Conservation (phyloP, 64 coral and sea anemone species). For the Orbicella faveolata region DNA sequence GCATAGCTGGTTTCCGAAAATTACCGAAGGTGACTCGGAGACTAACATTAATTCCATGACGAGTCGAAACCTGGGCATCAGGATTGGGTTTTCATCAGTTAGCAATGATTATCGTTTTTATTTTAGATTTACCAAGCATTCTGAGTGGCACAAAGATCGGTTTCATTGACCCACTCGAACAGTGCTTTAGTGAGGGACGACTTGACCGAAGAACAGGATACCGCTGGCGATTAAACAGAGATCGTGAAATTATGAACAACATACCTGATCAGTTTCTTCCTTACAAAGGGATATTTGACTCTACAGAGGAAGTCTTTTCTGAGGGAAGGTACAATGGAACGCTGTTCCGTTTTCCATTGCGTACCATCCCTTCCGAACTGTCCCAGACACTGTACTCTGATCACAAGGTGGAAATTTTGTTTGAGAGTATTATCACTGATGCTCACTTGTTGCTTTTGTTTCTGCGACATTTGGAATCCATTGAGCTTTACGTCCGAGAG, state of each 20-base stretch:
- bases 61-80: no score
- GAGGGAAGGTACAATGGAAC: constrained; percentile 56
- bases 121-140: constrained; percentile 70
- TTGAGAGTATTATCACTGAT: constrained; percentile 71
- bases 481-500: constrained; percentile 60
- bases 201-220: no score
- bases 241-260: neutral
- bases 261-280: constrained; percentile 71
- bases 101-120: no score
- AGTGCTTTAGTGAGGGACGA: constrained; percentile 28
- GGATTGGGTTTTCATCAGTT: no score
- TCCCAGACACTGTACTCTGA: neutral
- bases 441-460: constrained; percentile 74
- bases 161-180: constrained; percentile 69
- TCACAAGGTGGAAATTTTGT: constrained; percentile 46
- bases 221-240: no score
- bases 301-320: constrained; percentile 20
- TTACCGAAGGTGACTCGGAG: no score
- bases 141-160: constrained; percentile 51
- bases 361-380: neutral
- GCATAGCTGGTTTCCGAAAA: no score
- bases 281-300: constrained; percentile 67
- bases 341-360: constrained; percentile 46
- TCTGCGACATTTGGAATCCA: constrained; percentile 72
- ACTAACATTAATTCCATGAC: no score